Base-by-base conservation (phyloP, 2,888 invertebrate genomes). In the Temnothorax unifasciatus region DNA sequence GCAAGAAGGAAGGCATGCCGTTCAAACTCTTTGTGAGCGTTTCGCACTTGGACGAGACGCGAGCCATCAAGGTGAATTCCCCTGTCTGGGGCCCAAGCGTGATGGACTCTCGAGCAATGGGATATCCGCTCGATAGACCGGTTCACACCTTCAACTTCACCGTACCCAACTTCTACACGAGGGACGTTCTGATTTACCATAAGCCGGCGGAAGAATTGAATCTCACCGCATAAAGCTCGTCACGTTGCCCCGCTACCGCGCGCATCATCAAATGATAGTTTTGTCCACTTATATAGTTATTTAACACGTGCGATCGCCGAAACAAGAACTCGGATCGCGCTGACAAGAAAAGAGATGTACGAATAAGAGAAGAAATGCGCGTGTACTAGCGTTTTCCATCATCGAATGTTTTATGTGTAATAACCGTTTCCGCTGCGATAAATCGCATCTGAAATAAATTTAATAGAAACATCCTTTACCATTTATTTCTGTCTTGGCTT, bases 21-120 rank as follows among this genome's bases (percentile, higher is more conserved):
- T 96, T 96, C 94, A 95, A 96, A 85, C 92, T 97, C 75, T 95
- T 96, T 95, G 96, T 96, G 85, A 95, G 96, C 92, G 96, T 97
- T 74, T 95, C 96, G 38, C 96, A 96, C 0, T 81, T 90, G 18
- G 86, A 91, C 2, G 90, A 90, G 44, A 95, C 95, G 1, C 93
- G 94, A 34, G 92, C 95, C 3, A 89, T 93, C 6, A 94, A 94
- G 38, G 91, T 94, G 1, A 89, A 92, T 0, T 89, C 90, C 8
- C 91, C 92, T 0, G 95, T 94, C 50, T 94, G 92, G 88, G 93
- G 93, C 8, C 25, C 29, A 0, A 29, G 41, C 0, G 25, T 86
- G 4, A 41, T 94, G 71, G 95, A 95, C 71, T 95, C 94, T 76
- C 94, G 95, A 47, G 94, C 96, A 13, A 92, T 96, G 82, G 96